Conservation (phyloP, 2,888 invertebrate species). For the Erynnis tages region DNA sequence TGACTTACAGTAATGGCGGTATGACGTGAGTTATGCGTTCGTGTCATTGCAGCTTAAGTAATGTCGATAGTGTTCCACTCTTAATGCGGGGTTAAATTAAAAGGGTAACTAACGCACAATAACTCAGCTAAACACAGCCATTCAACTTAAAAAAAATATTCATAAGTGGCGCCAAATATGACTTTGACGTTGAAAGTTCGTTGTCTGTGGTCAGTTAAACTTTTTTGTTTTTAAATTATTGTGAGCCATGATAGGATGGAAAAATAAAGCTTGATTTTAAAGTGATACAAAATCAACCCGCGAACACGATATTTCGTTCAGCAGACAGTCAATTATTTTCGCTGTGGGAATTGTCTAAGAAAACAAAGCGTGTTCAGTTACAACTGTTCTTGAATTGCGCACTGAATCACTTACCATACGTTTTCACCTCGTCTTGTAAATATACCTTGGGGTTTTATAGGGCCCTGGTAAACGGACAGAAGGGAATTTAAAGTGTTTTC, state of each 20-base stretch:
- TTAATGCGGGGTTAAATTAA: slow-evolving; percentile 62
- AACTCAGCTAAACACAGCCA: not conserved
- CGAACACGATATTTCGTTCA: slow-evolving; percentile 69
- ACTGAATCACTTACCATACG: slow-evolving; percentile 47
- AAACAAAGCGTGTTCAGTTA: slow-evolving; percentile 77
- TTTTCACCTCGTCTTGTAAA: slow-evolving; percentile 35
- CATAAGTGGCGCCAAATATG: not conserved
- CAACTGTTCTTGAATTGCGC: slow-evolving; percentile 64
- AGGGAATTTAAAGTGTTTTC: not conserved
- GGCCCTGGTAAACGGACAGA: too few species aligned
- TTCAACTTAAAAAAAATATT: not conserved
- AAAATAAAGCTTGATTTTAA: slow-evolving; percentile 21
- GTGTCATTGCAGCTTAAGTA: slow-evolving; percentile 69
- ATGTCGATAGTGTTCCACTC: slow-evolving; percentile 62
- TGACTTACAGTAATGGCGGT: slow-evolving; percentile 74
- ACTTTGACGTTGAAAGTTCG: not conserved
- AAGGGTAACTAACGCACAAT: slow-evolving; percentile 39
- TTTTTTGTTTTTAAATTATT: slow-evolving; percentile 1
- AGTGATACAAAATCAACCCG: slow-evolving; percentile 55
- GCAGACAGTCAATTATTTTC: slow-evolving; percentile 74
- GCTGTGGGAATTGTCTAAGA: slow-evolving; percentile 76
- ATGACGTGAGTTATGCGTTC: slow-evolving; percentile 71
- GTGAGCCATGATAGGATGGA: slow-evolving; percentile 4
- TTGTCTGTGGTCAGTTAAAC: slow-evolving; percentile 14
- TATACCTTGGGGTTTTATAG: not conserved